Conservation (phyloP, 2,797 vertebrate genomes). For the Microcaecilia unicolor region DNA sequence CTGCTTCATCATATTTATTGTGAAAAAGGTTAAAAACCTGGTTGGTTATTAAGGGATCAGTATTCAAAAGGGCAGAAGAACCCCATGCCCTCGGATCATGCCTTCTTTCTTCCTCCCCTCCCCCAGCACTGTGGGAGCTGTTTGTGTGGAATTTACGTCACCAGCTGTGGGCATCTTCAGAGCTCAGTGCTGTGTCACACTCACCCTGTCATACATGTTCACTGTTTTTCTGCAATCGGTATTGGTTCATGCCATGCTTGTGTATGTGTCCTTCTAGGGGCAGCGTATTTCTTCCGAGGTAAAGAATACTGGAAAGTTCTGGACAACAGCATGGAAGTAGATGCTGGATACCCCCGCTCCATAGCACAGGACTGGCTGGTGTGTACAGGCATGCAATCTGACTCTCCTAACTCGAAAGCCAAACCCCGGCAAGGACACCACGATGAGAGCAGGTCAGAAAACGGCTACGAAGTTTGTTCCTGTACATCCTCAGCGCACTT, state of each 20-base stretch:
- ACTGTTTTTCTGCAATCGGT: no score
- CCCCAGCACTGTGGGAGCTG: no score
- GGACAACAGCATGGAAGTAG: conserved; percentile 72
- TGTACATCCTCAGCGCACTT: conserved; percentile 65
- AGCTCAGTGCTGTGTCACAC: background rate
- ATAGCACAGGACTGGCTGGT: conserved; percentile 85
- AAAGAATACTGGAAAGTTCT: conserved; percentile 87
- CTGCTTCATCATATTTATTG: no score
- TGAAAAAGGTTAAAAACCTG: no score
- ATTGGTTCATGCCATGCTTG: no score
- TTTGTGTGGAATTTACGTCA: background rate
- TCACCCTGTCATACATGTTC: no score
- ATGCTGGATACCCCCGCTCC: conserved; percentile 70
- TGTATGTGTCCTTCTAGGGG: conserved; percentile 67
- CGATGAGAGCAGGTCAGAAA: conserved; percentile 66
- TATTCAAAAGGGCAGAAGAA: no score
- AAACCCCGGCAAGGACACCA: conserved; percentile 58
- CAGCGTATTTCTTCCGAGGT: conserved; percentile 90
- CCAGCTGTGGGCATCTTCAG: no score
- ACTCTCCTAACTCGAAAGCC: conserved; percentile 49
- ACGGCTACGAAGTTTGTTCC: conserved; percentile 82
- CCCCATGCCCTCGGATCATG: no score
- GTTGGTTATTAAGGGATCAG: no score
- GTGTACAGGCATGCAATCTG: conserved; percentile 70
- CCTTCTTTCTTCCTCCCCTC: background rate